Evolutionary conservation across 2,888 invertebrate genomes (phyloP).

Genomic region (Drosophila cognata): DNA sequence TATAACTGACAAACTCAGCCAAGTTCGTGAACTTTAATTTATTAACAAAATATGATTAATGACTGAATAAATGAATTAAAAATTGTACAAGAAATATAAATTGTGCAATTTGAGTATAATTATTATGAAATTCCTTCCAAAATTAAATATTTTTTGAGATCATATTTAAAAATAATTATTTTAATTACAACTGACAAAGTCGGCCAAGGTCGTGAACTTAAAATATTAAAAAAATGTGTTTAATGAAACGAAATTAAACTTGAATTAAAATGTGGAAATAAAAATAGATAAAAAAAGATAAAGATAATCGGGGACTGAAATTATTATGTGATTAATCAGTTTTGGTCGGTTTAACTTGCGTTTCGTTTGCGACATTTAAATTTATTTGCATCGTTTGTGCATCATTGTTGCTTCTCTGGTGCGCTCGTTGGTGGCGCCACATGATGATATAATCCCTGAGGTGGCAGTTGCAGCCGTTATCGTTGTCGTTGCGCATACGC

Average conservation of each 20-base stretch:
- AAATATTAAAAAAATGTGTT: background rate
- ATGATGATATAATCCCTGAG: slow-evolving; percentile 41
- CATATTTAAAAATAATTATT: background rate
- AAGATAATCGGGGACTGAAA: background rate
- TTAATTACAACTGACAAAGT: background rate
- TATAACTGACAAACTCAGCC: background rate
- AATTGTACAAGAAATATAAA: background rate
- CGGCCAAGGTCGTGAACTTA: background rate
- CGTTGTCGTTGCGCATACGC: slow-evolving; percentile 65
- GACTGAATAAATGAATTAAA: too few species aligned
- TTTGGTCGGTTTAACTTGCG: background rate
- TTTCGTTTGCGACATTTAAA: background rate
- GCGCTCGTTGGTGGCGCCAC: slow-evolving; percentile 28
- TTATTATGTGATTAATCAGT: background rate
- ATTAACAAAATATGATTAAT: background rate
- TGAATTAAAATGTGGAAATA: background rate
- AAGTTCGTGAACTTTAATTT: background rate
- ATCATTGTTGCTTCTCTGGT: background rate
- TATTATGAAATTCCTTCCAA: background rate
- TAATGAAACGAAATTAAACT: background rate
- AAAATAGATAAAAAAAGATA: too few species aligned
- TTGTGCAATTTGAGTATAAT: background rate
- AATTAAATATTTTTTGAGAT: background rate
- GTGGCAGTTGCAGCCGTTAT: slow-evolving; percentile 22
- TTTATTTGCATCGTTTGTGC: background rate